These are phyloP conservation scores for Ptychochromis oligacanthus DNA, from an alignment of 2,113 vertebrate species.

Conservation along the genomic window DNA sequence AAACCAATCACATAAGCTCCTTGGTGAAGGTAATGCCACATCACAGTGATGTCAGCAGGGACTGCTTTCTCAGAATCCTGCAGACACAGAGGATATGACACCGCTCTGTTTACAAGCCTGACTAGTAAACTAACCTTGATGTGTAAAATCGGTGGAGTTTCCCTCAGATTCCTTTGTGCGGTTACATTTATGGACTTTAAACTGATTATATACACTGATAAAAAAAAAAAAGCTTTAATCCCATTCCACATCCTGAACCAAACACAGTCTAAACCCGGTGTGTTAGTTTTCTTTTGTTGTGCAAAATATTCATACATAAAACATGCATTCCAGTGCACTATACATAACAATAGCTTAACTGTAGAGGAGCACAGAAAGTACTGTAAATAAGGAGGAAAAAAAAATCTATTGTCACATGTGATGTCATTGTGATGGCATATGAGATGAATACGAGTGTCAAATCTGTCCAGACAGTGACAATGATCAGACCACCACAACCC, in stretches of 20 bases:
- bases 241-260: not conserved
- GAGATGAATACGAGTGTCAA: constrained; percentile 45
- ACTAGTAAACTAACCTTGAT: not conserved
- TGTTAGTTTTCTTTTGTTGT: constrained; percentile 24
- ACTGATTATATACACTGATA: constrained; percentile 18
- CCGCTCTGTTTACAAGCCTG: not conserved
- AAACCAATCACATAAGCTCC: not conserved
- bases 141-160: constrained; percentile 16
- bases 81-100: not conserved
- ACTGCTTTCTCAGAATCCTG: not conserved
- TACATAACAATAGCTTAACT: not conserved
- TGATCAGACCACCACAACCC: constrained; percentile 15
- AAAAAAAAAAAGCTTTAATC: constrained; percentile 12
- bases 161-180: not conserved
- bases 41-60: not conserved
- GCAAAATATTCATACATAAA: constrained; percentile 26
- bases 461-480: constrained; percentile 37
- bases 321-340: not conserved
- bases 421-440: constrained; percentile 51
- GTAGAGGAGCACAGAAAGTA: constrained; percentile 1
- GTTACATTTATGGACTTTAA: not conserved
- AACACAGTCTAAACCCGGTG: not conserved
- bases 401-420: constrained; percentile 15
- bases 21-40: not conserved
- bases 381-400: not conserved